Conservation (phyloP, 2,888 invertebrate species). For the Catocala nupta region DNA sequence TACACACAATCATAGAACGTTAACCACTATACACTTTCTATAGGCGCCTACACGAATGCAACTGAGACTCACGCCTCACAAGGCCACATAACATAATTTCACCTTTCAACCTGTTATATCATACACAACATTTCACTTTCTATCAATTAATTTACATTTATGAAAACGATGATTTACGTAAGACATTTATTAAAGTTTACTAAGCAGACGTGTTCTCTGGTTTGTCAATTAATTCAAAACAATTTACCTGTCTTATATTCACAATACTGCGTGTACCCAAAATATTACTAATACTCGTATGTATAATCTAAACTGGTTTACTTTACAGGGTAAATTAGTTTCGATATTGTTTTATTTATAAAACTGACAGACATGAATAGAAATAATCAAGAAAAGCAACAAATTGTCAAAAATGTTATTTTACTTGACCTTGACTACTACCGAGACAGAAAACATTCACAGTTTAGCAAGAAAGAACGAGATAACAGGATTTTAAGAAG, state of each 20-base stretch:
- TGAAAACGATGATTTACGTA: slow-evolving; percentile 39
- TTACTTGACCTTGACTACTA: slow-evolving; percentile 42
- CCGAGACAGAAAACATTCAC: slow-evolving; percentile 20
- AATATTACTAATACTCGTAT: too few species aligned
- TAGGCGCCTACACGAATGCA: slow-evolving; percentile 44
- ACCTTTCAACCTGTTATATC: slow-evolving; percentile 82
- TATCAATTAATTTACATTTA: slow-evolving; percentile 43
- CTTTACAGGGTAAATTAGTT: too few species aligned
- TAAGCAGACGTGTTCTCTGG: slow-evolving; percentile 3
- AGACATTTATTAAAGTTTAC: slow-evolving; percentile 2
- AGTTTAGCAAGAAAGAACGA: slow-evolving; percentile 17
- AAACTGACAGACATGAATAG: background rate
- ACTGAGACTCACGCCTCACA: slow-evolving; percentile 46
- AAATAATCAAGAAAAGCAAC: slow-evolving; percentile 11
- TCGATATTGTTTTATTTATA: slow-evolving; percentile 1
- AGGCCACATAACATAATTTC: slow-evolving; percentile 68
- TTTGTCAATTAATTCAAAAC: slow-evolving; percentile 7
- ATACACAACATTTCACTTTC: slow-evolving; percentile 73
- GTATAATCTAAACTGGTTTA: too few species aligned
- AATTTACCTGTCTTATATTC: slow-evolving; percentile 21
- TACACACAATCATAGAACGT: slow-evolving; percentile 19
- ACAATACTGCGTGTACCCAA: too few species aligned
- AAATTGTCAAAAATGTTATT: slow-evolving; percentile 26
- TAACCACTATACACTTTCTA: slow-evolving; percentile 59
- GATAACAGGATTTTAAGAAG: slow-evolving; percentile 1